phyloP scores from a whole-genome alignment of 2,797 vertebrate species.

The Australoheros facetus region DNA sequence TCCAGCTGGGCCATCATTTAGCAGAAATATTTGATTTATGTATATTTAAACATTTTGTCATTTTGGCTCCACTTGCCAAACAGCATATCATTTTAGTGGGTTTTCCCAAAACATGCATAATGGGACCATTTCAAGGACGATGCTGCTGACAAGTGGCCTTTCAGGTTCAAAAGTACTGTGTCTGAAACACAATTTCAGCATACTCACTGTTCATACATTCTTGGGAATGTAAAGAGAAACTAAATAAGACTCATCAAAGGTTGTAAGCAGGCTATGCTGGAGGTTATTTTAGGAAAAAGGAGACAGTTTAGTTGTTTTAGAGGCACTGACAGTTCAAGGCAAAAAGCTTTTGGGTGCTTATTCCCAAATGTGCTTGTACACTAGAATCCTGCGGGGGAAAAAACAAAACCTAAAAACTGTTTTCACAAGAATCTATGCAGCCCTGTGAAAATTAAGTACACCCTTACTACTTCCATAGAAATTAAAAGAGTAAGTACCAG shows the following conservation, averaged over 20 bases:
- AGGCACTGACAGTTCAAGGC: neutral
- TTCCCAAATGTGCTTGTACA: neutral
- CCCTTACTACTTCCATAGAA: neutral
- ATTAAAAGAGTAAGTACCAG: neutral
- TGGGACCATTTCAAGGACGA: constrained; percentile 3
- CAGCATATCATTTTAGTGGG: neutral
- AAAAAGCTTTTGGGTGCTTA: neutral
- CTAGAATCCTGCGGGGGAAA: too few relatives aligned
- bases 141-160: neutral
- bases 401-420: too few relatives aligned
- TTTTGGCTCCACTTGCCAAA: neutral
- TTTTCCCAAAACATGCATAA: constrained; percentile 10
- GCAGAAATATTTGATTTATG: constrained; percentile 1
- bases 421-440: too few relatives aligned
- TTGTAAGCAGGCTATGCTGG: neutral
- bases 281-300: neutral
- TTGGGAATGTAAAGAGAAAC: neutral
- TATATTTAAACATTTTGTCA: neutral
- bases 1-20: neutral
- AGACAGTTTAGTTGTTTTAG: neutral
- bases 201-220: neutral
- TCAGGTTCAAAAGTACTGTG: neutral
- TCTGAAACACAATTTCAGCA: neutral
- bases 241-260: neutral
- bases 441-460: rapidly evolving